A percentile compares a stretch with the other conserved stretches of the same genome.
These are phyloP conservation scores for Orthosia gracilis DNA, from an alignment of 2,888 invertebrate genomes.

Conservation along the genomic window DNA sequence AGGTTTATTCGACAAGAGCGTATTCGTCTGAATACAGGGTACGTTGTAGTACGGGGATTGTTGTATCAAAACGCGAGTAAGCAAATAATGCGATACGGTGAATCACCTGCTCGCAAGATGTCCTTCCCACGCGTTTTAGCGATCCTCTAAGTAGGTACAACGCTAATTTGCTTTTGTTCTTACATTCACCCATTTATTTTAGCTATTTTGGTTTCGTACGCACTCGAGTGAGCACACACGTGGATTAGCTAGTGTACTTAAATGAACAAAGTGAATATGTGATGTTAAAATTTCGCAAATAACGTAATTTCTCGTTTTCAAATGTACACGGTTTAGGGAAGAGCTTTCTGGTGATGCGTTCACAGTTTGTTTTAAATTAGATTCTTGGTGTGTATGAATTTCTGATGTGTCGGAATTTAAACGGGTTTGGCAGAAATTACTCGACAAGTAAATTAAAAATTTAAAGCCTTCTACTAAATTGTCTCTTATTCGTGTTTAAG, in stretches of 20 bases:
- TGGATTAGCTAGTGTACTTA: conserved; percentile 70
- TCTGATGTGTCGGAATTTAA: conserved; percentile 36
- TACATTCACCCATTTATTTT: conserved; percentile 73
- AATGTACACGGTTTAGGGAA: conserved; percentile 57
- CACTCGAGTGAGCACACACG: conserved; percentile 76
- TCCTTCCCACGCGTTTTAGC: conserved; percentile 82
- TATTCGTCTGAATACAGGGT: conserved; percentile 73
- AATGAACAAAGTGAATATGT: conserved; percentile 68
- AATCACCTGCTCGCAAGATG: conserved; percentile 80
- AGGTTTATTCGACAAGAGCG: conserved; percentile 80
- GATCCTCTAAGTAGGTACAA: conserved; percentile 62
- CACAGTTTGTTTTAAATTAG: conserved; percentile 48
- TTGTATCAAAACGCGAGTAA: conserved; percentile 70
- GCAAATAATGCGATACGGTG: conserved; percentile 81
- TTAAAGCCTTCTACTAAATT: neutral
- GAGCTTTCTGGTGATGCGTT: conserved; percentile 47
- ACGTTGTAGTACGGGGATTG: conserved; percentile 75
- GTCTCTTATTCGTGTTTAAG: neutral
- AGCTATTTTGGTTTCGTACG: conserved; percentile 79
- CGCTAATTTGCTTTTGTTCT: conserved; percentile 87
- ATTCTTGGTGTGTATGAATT: conserved; percentile 52
- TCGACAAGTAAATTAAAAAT: conserved; percentile 27
- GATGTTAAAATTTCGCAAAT: conserved; percentile 70
- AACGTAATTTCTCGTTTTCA: conserved; percentile 53
- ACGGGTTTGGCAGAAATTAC: conserved; percentile 18